Base-by-base conservation (phyloP, 1,140 invertebrate species). In the Cephus cinctus region DNA sequence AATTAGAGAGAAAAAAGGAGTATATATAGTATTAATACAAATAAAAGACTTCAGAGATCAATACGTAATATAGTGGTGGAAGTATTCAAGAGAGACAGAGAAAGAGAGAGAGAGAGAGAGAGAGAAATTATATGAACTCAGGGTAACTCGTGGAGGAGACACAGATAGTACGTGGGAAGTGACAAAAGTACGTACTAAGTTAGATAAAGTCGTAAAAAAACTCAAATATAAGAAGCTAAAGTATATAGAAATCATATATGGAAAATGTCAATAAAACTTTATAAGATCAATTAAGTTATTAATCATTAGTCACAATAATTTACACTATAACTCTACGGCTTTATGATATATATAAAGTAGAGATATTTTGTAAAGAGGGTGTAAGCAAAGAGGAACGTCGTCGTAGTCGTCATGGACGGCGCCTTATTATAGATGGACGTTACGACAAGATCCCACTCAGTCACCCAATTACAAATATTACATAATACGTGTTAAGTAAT, bases 101-200 rank as follows among this genome's bases (percentile, higher is more conserved):
- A 54, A 47, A 52, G 18, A 52, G 45, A 62, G 27, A 61, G 9
- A 49, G n/a, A 53, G 9, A 50, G 20, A 49, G 40, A 22, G 32
- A 23, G 25, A 27, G 25, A 67, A 61, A 61, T 71, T 63, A 55
- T 59, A 62, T 61, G 68, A 65, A 65, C 56, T 60, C 50, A 27
- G 49, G 44, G 12, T 60, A 44, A 41, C 23, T 44, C 5, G 12
- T 41, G 32, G 34, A 72, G 66, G 61, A 69, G 70, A 67, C 62
- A 71, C 67, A 75, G 76, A 39, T 59, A 63, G 65, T 53, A 52
- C 42, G 39, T 18, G 47, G 34, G 2, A 47, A 34, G 43, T 46
- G 38, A 52, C 35, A 36, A 49, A 47, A 51, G 8, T 52, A 56
- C 46, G 25, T 36, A 57, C 57, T 55, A 56, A 46, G 43, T 54